Percentiles rank a stretch among this genome's conserved stretches.
These are phyloP conservation scores for Melanotaenia maccullochi DNA, from an alignment of 2,797 vertebrate genomes.

Conservation along the genomic window DNA sequence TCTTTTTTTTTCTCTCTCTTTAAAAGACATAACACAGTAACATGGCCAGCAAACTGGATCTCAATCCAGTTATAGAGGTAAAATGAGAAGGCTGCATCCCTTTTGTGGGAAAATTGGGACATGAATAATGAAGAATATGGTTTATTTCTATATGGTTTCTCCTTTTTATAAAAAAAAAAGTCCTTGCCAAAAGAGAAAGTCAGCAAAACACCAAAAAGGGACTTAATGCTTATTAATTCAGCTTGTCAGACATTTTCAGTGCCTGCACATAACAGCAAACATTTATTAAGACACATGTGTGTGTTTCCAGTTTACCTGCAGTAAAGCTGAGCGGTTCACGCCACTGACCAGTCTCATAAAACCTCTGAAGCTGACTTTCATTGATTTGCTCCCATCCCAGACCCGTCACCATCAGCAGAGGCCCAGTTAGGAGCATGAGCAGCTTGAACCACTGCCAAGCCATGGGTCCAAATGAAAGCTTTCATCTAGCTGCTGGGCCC, in stretches of 20 bases:
- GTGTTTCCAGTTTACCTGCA: neutral
- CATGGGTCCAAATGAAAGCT: slow-evolving; percentile 50
- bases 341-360: neutral
- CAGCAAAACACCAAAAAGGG: neutral
- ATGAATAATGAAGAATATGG: no score
- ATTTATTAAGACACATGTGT: neutral
- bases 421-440: slow-evolving; percentile 27
- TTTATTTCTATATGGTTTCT: no score
- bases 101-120: no score
- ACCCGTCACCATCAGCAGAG: slow-evolving; percentile 35
- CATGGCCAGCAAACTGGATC: no score
- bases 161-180: no score
- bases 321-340: fast-evolving
- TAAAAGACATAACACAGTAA: no score
- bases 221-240: neutral
- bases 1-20: no score
- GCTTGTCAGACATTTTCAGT: neutral
- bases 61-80: no score
- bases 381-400: slow-evolving; percentile 29
- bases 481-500: neutral
- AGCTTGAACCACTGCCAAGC: slow-evolving; percentile 33
- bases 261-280: neutral
- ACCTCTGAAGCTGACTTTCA: neutral
- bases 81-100: no score
- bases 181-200: neutral